Evolutionary conservation across 2,113 vertebrate genomes (phyloP).

Genomic region (Madoqua kirkii): DNA sequence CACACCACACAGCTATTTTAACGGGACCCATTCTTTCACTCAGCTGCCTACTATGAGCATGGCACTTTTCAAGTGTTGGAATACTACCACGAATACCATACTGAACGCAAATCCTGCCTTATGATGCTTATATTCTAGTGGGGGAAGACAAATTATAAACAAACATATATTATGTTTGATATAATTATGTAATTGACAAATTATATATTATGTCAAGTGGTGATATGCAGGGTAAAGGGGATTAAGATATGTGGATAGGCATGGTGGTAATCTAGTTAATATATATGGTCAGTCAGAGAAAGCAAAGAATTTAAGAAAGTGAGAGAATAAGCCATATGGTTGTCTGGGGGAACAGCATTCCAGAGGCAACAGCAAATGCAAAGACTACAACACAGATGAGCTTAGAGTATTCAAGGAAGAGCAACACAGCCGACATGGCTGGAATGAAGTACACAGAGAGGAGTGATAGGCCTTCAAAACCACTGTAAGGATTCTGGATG

Average conservation of each 20-base stretch:
- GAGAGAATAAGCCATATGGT: neutral
- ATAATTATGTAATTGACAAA: neutral
- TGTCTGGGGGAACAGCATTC: neutral
- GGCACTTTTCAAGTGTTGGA: neutral
- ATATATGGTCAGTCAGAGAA: neutral
- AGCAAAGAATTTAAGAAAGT: neutral
- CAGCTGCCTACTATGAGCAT: neutral
- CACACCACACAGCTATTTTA: neutral
- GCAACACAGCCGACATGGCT: neutral
- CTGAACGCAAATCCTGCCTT: neutral
- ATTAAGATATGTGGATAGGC: neutral
- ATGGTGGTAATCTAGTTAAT: neutral
- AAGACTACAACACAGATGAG: neutral
- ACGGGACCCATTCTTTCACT: neutral
- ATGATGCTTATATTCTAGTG: neutral
- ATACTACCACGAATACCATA: neutral
- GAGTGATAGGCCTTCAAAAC: neutral
- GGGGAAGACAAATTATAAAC: neutral
- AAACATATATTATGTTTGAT: neutral
- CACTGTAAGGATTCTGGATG: neutral
- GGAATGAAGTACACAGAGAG: neutral
- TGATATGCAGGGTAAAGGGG: neutral
- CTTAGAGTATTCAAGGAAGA: neutral
- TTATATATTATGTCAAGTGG: neutral
- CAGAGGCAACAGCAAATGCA: neutral